These are phyloP conservation scores for Agriopis aurantiaria DNA, from an alignment of 2,888 invertebrate species.

Conservation along the genomic window DNA sequence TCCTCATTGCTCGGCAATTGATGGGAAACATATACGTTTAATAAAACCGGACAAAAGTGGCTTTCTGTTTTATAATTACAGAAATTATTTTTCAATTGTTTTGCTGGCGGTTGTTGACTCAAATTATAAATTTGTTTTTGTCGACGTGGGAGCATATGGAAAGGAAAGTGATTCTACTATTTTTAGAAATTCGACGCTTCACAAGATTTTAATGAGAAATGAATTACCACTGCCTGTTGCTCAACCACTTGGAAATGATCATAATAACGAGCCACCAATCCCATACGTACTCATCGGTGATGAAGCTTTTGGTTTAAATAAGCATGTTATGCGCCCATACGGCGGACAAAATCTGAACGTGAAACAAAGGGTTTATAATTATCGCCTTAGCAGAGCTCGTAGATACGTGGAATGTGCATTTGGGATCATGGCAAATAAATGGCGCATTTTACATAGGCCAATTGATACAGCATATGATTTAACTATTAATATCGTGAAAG, in stretches of 20 bases:
- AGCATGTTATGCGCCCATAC: constrained; percentile 6
- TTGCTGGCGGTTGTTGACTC: constrained; percentile 25
- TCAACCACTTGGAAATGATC: too few species aligned
- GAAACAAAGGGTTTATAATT: too few species aligned
- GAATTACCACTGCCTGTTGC: constrained; percentile 11
- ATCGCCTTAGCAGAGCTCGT: too few species aligned
- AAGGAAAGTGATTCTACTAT: constrained; percentile 49
- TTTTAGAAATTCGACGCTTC: constrained; percentile 47
- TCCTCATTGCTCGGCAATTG: constrained; percentile 21
- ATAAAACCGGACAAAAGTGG: constrained; percentile 38
- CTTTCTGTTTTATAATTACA: constrained; percentile 29
- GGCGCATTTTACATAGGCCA: neutral
- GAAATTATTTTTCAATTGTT: constrained; percentile 23
- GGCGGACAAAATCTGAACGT: neutral
- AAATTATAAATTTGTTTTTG: constrained; percentile 25
- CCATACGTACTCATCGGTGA: neutral
- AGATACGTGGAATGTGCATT: too few species aligned
- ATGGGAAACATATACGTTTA: constrained; percentile 47
- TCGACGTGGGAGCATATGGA: constrained; percentile 40
- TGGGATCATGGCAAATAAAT: too few species aligned
- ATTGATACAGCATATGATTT: neutral
- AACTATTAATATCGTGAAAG: neutral
- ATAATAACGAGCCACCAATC: too few species aligned
- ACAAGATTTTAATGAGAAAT: constrained; percentile 43
- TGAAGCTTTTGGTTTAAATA: constrained; percentile 1